phyloP scores from a whole-genome alignment of 2,888 invertebrate genomes.

The Noctua pronuba region DNA sequence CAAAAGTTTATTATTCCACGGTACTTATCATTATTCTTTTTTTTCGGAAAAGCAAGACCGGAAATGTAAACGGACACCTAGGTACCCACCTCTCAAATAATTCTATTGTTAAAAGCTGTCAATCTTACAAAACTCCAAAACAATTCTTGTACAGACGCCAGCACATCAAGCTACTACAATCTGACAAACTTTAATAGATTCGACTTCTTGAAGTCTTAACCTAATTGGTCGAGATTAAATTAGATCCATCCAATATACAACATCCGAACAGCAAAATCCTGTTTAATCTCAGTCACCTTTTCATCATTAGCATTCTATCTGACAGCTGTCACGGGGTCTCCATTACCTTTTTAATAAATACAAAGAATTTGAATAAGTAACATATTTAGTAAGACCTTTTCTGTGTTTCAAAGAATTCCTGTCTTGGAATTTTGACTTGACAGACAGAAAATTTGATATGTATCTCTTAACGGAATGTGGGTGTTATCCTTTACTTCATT shows the following conservation, averaged over 20 bases:
- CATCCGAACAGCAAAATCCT: background rate
- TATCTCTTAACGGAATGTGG: background rate
- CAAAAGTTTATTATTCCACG: background rate
- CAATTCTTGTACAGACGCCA: slow-evolving; percentile 4
- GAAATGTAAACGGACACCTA: background rate
- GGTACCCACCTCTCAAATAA: background rate
- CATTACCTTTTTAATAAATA: slow-evolving; percentile 19
- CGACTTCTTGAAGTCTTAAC: slow-evolving; percentile 14
- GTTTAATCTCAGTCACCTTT: slow-evolving; percentile 23
- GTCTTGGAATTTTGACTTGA: background rate
- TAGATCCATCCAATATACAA: slow-evolving; percentile 29
- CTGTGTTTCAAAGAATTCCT: background rate
- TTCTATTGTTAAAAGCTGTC: background rate
- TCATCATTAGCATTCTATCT: slow-evolving; percentile 14
- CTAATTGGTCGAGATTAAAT: slow-evolving; percentile 42
- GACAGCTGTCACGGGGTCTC: slow-evolving; percentile 19
- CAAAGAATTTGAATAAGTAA: slow-evolving; percentile 17
- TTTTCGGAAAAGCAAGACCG: background rate
- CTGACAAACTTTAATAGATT: too few species aligned
- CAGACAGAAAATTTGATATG: background rate
- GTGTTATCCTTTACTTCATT: background rate
- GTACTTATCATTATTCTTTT: background rate
- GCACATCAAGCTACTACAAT: too few species aligned
- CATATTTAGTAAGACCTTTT: slow-evolving; percentile 3
- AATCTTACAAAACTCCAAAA: too few species aligned